Evolutionary conservation across 53 echinoderm and acorn worm genomes (phyloP).

Genomic region (Mesocentrotus franciscanus): DNA sequence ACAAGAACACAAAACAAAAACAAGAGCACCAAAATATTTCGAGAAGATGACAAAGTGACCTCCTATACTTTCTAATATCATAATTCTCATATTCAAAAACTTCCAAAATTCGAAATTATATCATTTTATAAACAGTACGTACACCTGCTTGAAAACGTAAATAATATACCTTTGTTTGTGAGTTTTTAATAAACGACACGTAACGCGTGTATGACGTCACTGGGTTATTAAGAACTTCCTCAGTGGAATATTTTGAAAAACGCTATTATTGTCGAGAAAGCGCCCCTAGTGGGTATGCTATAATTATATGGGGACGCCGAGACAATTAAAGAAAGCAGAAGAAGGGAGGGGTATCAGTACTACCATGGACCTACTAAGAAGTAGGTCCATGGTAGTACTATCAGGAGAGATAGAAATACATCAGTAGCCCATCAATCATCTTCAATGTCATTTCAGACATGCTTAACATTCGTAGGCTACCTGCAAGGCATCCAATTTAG

Average conservation of each 20-base stretch:
- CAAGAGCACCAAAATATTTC: not conserved
- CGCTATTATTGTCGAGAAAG: not conserved
- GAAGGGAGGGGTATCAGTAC: not conserved
- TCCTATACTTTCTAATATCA: not conserved
- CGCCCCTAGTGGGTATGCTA: not conserved
- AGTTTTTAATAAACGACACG: not conserved
- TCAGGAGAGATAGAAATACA: not conserved
- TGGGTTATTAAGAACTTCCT: not conserved
- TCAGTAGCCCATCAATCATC: not conserved
- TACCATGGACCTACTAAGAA: too few species aligned
- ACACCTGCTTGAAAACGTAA: not conserved
- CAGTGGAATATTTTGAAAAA: not conserved
- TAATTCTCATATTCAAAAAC: not conserved
- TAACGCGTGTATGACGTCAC: slow-evolving; percentile 5
- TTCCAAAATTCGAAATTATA: not conserved
- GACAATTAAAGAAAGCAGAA: not conserved
- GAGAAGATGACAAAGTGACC: not conserved
- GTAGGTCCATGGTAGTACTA: too few species aligned
- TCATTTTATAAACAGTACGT: not conserved
- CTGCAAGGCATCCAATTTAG: not conserved
- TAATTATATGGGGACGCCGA: not conserved
- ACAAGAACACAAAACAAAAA: not conserved
- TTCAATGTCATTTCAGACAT: not conserved
- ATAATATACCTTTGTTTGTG: not conserved
- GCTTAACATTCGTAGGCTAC: not conserved